phyloP scores from a whole-genome alignment of 1,140 invertebrate species.

The Eriosoma lanigerum region DNA sequence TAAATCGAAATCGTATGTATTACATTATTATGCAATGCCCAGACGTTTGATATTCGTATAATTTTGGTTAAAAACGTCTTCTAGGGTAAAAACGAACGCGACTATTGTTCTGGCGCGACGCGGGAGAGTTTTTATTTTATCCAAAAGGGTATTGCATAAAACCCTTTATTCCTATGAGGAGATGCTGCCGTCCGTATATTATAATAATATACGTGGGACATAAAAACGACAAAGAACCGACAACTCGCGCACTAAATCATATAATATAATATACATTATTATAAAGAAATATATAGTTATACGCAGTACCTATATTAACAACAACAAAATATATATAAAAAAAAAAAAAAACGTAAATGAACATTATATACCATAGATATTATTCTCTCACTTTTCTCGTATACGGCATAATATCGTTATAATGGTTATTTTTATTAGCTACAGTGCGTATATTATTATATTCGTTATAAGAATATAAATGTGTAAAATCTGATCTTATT shows the following conservation, averaged over 20 bases:
- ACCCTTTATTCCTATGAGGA: neutral
- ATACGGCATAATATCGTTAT: neutral
- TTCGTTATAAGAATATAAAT: no score
- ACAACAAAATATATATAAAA: neutral
- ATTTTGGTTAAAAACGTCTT: conserved; percentile 17
- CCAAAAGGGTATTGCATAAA: conserved; percentile 41
- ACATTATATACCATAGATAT: no score
- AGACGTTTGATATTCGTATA: neutral
- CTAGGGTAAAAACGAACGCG: conserved; percentile 29
- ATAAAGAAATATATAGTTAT: neutral
- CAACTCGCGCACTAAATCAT: neutral
- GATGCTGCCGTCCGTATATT: neutral
- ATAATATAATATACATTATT: neutral
- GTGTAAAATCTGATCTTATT: conserved; percentile 23
- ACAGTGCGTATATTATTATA: no score
- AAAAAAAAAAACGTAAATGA: neutral
- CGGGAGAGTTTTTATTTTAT: conserved; percentile 7
- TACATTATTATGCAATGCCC: neutral
- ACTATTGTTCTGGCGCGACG: neutral
- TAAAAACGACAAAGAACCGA: conserved; percentile 10
- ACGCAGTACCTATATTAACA: neutral
- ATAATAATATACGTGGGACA: neutral
- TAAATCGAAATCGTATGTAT: conserved; percentile 19
- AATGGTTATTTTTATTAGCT: neutral
- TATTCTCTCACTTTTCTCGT: no score